Evolutionary conservation across 1,140 invertebrate species (phyloP).

Genomic region (Drosophila yakuba): DNA sequence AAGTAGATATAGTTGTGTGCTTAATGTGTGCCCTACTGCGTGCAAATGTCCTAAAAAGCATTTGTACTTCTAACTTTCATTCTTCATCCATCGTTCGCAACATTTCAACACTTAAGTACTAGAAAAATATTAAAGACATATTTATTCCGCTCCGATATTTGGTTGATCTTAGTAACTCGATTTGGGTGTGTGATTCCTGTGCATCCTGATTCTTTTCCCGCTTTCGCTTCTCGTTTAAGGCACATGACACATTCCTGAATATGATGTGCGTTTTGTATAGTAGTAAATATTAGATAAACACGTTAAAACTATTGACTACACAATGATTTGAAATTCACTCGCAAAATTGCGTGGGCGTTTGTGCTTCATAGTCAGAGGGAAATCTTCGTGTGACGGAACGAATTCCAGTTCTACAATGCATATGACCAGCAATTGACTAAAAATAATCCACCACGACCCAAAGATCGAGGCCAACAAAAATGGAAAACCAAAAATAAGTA

Average conservation of each 20-base stretch:
- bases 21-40: constrained; percentile 52
- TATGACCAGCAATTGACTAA: constrained; percentile 83
- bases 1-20: constrained; percentile 27
- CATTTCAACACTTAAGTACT: constrained; percentile 75
- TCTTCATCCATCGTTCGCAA: constrained; percentile 28
- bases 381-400: constrained; percentile 8
- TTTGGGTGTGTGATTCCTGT: constrained; percentile 32
- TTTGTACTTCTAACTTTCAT: constrained; percentile 68
- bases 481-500: constrained; percentile 34
- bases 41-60: constrained; percentile 73
- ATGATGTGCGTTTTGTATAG: constrained; percentile 68
- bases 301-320: constrained; percentile 52
- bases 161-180: constrained; percentile 49
- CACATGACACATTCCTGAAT: constrained; percentile 81
- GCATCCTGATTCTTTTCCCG: constrained; percentile 9
- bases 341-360: constrained; percentile 29
- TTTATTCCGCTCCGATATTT: constrained; percentile 23
- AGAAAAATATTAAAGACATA: constrained; percentile 75
- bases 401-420: constrained; percentile 48
- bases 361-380: constrained; percentile 18
- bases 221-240: constrained; percentile 61
- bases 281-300: constrained; percentile 22
- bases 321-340: constrained; percentile 35
- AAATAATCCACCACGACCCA: constrained; percentile 1
- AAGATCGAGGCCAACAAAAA: constrained; percentile 10